A percentile compares a stretch with the other conserved stretches of the same genome.
Conservation (phyloP, 1,140 invertebrate genomes). For the Pseudomyrmex dendroicus region DNA sequence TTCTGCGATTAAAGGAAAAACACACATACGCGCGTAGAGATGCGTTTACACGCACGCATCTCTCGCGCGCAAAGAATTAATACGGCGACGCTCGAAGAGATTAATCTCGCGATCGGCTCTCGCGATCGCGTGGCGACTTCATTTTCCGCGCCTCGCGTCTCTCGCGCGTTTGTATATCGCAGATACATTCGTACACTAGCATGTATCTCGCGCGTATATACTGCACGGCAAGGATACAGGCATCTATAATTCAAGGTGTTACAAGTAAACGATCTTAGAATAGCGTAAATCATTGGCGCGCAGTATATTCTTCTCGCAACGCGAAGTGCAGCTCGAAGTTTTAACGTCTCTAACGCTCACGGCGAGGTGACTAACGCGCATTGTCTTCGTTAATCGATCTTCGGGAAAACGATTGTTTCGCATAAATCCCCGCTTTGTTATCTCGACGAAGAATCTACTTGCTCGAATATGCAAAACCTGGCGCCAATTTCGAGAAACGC, state of each 20-base stretch:
- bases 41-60: neutral
- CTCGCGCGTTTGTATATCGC: constrained; percentile 17
- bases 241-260: constrained; percentile 82
- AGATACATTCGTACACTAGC: constrained; percentile 52
- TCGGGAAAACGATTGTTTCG: constrained; percentile 33
- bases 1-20: constrained; percentile 44
- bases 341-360: constrained; percentile 17
- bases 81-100: neutral
- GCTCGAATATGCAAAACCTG: neutral
- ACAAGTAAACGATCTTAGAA: constrained; percentile 78
- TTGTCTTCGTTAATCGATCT: constrained; percentile 55
- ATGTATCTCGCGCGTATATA: constrained; percentile 37
- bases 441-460: constrained; percentile 1
- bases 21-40: neutral
- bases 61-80: constrained; percentile 51
- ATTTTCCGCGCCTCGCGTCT: constrained; percentile 75
- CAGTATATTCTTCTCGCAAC: constrained; percentile 75
- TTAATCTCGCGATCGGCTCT: constrained; percentile 27
- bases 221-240: constrained; percentile 68
- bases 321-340: constrained; percentile 54
- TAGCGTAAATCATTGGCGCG: constrained; percentile 78
- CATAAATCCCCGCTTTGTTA: constrained; percentile 28
- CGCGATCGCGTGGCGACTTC: constrained; percentile 60
- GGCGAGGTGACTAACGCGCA: constrained; percentile 37
- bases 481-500: neutral